Evolutionary conservation across 2,888 invertebrate species (phyloP).

Genomic region (Trypoxylon attenuatum): DNA sequence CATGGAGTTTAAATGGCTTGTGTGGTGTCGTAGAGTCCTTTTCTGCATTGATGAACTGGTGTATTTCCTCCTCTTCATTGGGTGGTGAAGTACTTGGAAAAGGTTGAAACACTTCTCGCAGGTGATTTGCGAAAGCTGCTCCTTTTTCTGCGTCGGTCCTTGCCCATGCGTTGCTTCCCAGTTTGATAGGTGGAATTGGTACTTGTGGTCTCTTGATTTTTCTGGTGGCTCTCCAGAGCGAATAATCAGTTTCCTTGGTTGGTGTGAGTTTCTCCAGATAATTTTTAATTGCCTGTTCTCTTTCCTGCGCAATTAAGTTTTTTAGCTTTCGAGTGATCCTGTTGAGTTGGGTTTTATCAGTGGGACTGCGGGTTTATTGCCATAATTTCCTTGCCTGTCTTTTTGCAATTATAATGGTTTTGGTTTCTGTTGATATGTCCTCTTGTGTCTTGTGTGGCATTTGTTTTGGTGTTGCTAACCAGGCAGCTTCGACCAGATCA

Average conservation of each 20-base stretch:
- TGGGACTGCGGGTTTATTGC: background rate
- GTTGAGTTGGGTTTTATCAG: background rate
- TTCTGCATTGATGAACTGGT: background rate
- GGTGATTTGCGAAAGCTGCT: background rate
- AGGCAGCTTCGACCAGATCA: background rate
- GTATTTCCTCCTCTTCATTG: background rate
- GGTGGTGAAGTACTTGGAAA: no score
- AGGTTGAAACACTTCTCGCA: no score
- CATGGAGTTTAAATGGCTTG: background rate
- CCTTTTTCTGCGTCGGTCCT: background rate
- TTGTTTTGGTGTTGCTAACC: background rate
- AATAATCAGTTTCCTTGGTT: no score
- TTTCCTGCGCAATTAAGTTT: background rate
- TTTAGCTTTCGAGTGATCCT: background rate
- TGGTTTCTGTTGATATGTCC: background rate
- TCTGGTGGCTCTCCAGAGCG: no score
- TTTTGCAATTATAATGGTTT: background rate
- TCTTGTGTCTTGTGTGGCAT: background rate
- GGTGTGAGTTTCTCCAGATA: no score
- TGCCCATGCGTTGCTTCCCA: background rate
- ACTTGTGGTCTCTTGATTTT: background rate
- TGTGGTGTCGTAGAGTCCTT: background rate
- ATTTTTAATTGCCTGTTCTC: background rate
- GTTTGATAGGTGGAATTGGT: background rate
- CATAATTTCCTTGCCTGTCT: background rate